Conservation (phyloP, 2,113 vertebrate genomes). For the Aspiorhynchus laticeps region DNA sequence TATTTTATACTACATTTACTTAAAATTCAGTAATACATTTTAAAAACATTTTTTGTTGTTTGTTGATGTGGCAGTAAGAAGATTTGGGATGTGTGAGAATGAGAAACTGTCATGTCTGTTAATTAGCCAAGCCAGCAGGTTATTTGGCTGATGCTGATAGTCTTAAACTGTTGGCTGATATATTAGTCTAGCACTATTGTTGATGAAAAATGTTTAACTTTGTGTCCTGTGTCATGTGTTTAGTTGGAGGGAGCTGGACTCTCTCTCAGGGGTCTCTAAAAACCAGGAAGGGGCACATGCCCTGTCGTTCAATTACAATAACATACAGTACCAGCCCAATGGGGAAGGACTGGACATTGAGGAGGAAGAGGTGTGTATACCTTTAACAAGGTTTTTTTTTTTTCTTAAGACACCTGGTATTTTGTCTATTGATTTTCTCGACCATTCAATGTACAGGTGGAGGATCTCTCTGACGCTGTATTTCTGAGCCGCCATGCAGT, state of each 20-base stretch:
- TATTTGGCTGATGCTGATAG: neutral
- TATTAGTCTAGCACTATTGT: neutral
- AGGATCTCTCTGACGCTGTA: conserved; percentile 65
- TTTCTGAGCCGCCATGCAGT: conserved; percentile 62
- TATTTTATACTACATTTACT: no score
- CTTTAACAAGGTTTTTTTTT: neutral
- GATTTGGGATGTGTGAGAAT: neutral
- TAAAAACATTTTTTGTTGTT: neutral
- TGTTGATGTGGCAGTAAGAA: neutral
- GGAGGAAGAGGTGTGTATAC: conserved; percentile 35
- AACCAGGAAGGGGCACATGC: neutral
- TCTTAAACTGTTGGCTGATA: neutral
- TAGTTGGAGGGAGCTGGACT: conserved; percentile 66
- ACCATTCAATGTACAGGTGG: conserved; percentile 56
- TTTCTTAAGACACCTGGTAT: neutral
- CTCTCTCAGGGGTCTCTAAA: conserved; percentile 20
- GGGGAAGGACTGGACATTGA: conserved; percentile 13
- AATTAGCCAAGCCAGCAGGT: neutral
- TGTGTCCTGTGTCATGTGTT: neutral
- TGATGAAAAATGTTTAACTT: neutral
- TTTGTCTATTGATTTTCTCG: neutral
- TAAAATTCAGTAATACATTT: no score
- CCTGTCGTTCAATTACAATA: neutral
- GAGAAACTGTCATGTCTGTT: neutral
- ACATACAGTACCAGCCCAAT: neutral